Evolutionary conservation across 2,113 vertebrate species (phyloP).

Genomic region (Rostratula benghalensis): DNA sequence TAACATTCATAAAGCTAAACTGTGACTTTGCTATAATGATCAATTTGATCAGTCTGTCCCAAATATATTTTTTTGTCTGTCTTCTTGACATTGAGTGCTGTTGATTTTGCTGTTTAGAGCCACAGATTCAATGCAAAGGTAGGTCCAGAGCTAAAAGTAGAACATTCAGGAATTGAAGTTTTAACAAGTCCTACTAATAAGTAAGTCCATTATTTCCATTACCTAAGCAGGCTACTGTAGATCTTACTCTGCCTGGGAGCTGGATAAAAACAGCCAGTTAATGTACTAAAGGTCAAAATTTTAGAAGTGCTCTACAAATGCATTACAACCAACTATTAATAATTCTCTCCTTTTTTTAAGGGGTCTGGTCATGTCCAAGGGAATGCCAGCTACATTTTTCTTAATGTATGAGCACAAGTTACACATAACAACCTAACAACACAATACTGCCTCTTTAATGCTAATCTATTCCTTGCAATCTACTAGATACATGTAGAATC

Average conservation of each 20-base stretch:
- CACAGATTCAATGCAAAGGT: neutral
- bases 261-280: constrained; percentile 67
- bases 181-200: constrained; percentile 62
- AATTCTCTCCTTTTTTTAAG: constrained; percentile 76
- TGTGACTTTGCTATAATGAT: neutral
- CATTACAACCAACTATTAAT: constrained; percentile 75
- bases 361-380: constrained; percentile 80
- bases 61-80: neutral
- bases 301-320: constrained; percentile 68
- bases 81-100: neutral
- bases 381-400: constrained; percentile 86
- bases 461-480: constrained; percentile 91
- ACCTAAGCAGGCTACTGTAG: constrained; percentile 43
- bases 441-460: constrained; percentile 89
- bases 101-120: neutral
- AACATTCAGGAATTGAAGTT: neutral
- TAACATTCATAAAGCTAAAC: neutral
- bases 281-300: constrained; percentile 77
- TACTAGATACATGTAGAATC: constrained; percentile 90
- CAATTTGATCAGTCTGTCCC: neutral
- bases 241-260: constrained; percentile 46
- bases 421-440: constrained; percentile 88
- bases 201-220: constrained; percentile 43
- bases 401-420: constrained; percentile 88
- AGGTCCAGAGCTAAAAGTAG: constrained; percentile 2